These are phyloP conservation scores for Leptodactylus fallax DNA, from an alignment of 2,797 vertebrate genomes.

Conservation along the genomic window DNA sequence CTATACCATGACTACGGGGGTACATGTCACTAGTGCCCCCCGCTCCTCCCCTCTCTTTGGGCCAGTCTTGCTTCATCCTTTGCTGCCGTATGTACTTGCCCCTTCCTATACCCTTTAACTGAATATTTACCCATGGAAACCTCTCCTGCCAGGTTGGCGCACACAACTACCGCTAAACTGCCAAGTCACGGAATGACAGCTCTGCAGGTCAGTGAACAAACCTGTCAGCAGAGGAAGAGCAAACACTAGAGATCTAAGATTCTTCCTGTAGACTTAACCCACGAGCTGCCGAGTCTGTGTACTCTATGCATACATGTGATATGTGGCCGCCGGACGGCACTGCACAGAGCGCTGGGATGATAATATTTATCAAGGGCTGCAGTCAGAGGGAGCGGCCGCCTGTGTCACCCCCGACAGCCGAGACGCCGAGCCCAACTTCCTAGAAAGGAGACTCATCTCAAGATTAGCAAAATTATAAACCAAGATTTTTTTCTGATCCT, in stretches of 20 bases:
- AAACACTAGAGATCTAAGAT: background rate
- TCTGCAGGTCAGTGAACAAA: background rate
- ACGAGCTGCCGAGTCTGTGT: no score
- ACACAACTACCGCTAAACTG: background rate
- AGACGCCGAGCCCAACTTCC: background rate
- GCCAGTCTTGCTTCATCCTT: background rate
- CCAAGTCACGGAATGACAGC: background rate
- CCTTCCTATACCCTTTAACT: background rate
- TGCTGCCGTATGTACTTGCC: background rate
- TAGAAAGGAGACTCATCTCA: background rate
- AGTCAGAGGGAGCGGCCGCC: background rate
- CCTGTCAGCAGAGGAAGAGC: background rate
- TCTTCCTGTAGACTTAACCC: background rate
- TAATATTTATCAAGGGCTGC: slow-evolving; percentile 19
- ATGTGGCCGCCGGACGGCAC: no score
- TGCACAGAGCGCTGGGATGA: background rate
- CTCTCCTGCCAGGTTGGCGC: no score
- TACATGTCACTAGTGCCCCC: background rate
- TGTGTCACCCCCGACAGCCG: background rate
- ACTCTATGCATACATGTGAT: no score
- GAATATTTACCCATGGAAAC: no score
- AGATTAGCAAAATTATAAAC: background rate
- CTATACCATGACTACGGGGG: background rate
- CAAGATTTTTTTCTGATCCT: background rate
- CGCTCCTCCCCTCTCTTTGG: background rate